phyloP scores from a whole-genome alignment of 1,140 invertebrate genomes.

The Bombus polaris region DNA sequence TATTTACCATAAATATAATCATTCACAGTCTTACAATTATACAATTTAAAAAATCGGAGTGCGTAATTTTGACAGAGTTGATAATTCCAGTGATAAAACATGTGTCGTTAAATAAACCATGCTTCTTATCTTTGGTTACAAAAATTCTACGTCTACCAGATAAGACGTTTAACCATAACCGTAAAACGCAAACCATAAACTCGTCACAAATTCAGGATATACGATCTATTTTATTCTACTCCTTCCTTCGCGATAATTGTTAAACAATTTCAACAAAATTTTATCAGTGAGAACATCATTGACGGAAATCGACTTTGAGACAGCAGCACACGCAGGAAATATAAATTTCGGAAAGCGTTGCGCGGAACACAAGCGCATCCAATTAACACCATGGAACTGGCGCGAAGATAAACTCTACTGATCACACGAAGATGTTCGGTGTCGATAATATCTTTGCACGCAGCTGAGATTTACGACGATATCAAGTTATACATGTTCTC shows the following conservation, averaged over 20 bases:
- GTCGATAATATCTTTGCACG: conserved; percentile 34
- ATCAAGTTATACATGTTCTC: conserved; percentile 4
- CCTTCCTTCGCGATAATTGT: too few relatives aligned
- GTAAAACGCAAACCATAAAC: not conserved
- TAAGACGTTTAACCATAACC: not conserved
- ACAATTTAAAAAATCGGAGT: too few relatives aligned
- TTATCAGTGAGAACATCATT: not conserved
- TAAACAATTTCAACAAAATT: not conserved
- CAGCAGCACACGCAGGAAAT: not conserved
- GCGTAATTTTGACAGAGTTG: not conserved
- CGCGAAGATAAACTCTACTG: not conserved
- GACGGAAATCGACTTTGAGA: not conserved
- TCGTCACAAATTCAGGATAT: not conserved
- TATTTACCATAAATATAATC: not conserved
- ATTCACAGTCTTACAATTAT: not conserved
- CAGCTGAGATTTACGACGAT: conserved; percentile 32
- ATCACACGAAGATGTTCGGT: not conserved
- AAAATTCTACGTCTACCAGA: not conserved
- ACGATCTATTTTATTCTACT: not conserved
- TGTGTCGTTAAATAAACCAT: not conserved
- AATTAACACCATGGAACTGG: conserved; percentile 21
- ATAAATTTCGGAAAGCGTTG: conserved; percentile 21
- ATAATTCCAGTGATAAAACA: too few relatives aligned
- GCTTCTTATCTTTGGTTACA: not conserved
- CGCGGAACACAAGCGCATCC: not conserved